Conservation (phyloP, 2,888 invertebrate genomes). For the Chrysolina oricalcia region DNA sequence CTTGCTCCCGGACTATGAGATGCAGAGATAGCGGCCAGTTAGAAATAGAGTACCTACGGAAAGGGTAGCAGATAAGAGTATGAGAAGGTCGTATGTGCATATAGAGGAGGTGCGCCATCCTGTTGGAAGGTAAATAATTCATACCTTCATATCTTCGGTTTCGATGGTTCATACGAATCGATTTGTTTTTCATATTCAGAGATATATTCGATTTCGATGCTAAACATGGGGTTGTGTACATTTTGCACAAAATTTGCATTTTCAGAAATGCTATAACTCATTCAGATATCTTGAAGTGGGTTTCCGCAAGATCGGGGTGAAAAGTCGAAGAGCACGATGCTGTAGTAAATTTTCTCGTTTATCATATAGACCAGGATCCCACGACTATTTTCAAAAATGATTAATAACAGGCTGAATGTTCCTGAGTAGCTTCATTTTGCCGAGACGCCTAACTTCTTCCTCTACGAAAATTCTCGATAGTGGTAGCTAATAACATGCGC, state of each 20-base stretch:
- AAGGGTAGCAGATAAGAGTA: neutral
- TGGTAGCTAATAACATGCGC: too few relatives aligned
- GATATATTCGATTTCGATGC: neutral
- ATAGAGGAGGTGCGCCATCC: neutral
- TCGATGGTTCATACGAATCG: neutral
- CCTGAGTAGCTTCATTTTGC: too few relatives aligned
- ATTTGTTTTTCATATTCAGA: neutral
- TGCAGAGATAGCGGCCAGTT: neutral
- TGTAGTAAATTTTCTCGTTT: too few relatives aligned
- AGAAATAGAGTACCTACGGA: slow-evolving; percentile 3
- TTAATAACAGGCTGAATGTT: too few relatives aligned
- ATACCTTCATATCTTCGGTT: slow-evolving; percentile 1
- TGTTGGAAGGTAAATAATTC: slow-evolving; percentile 3
- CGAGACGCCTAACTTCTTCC: too few relatives aligned
- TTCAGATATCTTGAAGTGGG: too few relatives aligned
- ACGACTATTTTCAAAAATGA: too few relatives aligned
- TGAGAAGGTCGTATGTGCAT: slow-evolving; percentile 1
- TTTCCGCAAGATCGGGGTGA: too few relatives aligned
- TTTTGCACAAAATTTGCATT: neutral
- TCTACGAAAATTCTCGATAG: too few relatives aligned
- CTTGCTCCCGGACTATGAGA: neutral
- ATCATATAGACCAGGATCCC: too few relatives aligned
- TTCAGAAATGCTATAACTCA: neutral
- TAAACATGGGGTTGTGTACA: neutral
- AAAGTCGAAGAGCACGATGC: too few relatives aligned